Percentiles rank a stretch among this genome's conserved stretches.
Conservation (phyloP, 2,113 vertebrate species). For the Calidris pygmaea region DNA sequence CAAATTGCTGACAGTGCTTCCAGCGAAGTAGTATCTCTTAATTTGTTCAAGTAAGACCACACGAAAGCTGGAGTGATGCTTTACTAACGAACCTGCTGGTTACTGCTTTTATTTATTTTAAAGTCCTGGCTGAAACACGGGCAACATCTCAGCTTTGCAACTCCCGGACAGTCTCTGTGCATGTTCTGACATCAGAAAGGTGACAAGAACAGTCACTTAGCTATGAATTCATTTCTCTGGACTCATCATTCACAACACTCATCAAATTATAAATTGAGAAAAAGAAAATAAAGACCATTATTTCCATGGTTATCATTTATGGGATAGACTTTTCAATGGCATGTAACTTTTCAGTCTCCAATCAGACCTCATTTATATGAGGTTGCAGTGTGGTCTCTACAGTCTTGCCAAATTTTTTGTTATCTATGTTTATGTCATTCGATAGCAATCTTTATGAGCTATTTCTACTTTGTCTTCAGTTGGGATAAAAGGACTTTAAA, state of each 20-base stretch:
- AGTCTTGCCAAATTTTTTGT: background rate
- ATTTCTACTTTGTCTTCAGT: background rate
- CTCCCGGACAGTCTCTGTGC: background rate
- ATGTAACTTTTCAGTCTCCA: background rate
- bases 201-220: background rate
- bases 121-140: background rate
- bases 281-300: background rate
- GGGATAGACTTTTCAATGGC: background rate
- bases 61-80: background rate
- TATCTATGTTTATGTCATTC: background rate
- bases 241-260: background rate
- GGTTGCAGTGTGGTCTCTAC: background rate
- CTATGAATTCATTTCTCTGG: background rate
- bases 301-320: background rate
- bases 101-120: background rate
- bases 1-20: background rate
- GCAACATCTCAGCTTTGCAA: background rate
- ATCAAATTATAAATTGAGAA: background rate
- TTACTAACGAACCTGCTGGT: background rate
- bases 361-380: background rate
- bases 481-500: background rate
- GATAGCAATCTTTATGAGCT: background rate
- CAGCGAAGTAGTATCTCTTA: background rate
- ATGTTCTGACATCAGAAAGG: background rate
- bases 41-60: slow-evolving; percentile 18